Conservation (phyloP, 2,797 vertebrate species). For the Lepidocolaptes lacrymiger region DNA sequence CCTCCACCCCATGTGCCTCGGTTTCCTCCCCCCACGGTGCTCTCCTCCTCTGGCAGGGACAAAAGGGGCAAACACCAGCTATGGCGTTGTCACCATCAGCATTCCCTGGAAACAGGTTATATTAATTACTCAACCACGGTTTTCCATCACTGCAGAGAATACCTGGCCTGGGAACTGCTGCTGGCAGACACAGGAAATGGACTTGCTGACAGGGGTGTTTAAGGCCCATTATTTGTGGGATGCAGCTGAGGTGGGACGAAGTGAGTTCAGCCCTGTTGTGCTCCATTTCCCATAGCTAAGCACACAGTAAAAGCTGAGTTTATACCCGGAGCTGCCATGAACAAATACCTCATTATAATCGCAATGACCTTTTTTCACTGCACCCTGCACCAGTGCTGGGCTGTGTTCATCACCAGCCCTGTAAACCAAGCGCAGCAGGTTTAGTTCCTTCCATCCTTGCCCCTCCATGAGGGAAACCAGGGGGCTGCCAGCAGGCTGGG, state of each 20-base stretch:
- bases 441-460: not conserved
- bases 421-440: not conserved
- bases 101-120: not conserved
- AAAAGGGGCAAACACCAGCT: accelerated
- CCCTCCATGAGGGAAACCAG: not conserved
- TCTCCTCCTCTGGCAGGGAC: not conserved
- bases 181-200: constrained; percentile 32
- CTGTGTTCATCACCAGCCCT: not conserved
- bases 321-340: constrained; percentile 18
- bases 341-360: constrained; percentile 46
- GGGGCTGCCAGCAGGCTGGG: not conserved
- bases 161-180: not conserved
- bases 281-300: constrained; percentile 57
- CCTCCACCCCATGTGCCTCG: accelerated
- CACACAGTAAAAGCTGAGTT: constrained; percentile 42
- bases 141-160: not conserved
- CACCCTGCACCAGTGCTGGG: not conserved
- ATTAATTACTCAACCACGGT: not conserved
- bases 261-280: constrained; percentile 32
- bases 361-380: constrained; percentile 18
- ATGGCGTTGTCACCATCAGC: not conserved
- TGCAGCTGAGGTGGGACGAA: not conserved
- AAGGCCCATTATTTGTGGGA: constrained; percentile 9
- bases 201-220: constrained; percentile 24
- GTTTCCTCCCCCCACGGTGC: not conserved